Base-by-base conservation (phyloP, 2,888 invertebrate genomes). In the Augochlorella aurata region DNA sequence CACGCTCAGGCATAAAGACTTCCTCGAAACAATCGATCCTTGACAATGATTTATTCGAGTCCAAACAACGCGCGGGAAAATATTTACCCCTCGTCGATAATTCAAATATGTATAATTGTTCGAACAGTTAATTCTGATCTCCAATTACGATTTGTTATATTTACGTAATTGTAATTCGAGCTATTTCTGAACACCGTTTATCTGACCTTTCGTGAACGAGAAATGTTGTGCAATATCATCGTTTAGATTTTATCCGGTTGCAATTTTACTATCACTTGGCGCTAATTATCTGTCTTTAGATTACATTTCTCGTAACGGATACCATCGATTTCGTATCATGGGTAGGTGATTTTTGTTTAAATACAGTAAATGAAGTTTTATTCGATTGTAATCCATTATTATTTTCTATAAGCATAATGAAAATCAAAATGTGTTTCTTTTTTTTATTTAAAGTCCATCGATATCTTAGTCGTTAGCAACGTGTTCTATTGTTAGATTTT, bases 31-130 rank as follows among this genome's bases (percentile, higher is more conserved):
- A 77, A 77, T 70, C 69, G 44, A 71, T 68, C 69, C 21, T 50
- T 54, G 74, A 74, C 81, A 74, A 82, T 82, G 81, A 77, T 82
- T 82, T 81, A 81, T 82, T 77, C 70, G 77, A 61, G 61, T 67
- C 21, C 74, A 82, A 81, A 82, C 81, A 77, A 61, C 47, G 65
- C 44, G 71, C 38, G 63, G 54, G 50, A 70, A 38, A 74, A 82
- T 81, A 69, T 74, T 74, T 81, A 29, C 67, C 29, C 45, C 10
- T 50, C 16, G 24, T 2, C 44, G 24, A 61, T 24, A 14, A 65
- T 14, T 45, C 38, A 9, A 49, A 10, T 75, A 38, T 7, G 38
- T 4, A 38, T 75, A 21, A 49, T 49, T 18, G 7, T 16, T 10
- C 16, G 21, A 3, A 38, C 69, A 81, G 70, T 74, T 78, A 74